Percentiles rank a stretch among this genome's conserved stretches.
Conservation (phyloP, 2,797 vertebrate species). For the Thripadectes ignobilis region DNA sequence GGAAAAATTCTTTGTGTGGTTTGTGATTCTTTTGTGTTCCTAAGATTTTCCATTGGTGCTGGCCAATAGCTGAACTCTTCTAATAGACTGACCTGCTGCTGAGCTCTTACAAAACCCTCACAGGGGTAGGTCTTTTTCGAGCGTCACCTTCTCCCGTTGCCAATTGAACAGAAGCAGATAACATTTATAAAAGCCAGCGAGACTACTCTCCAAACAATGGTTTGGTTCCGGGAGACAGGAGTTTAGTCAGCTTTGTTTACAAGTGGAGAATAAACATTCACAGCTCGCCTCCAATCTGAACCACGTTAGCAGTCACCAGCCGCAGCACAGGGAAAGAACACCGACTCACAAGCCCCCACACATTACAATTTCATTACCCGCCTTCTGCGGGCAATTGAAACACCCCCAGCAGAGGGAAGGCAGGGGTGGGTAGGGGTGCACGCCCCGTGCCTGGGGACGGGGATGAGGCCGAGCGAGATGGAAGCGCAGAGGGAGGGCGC, state of each 20-base stretch:
- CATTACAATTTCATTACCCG: fast-evolving
- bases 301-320: not conserved
- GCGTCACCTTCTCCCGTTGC: not conserved
- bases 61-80: slow-evolving; percentile 23
- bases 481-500: fast-evolving
- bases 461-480: fast-evolving
- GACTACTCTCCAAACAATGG: not conserved
- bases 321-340: not conserved
- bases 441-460: not conserved
- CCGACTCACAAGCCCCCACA: not conserved
- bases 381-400: fast-evolving
- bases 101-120: slow-evolving; percentile 30
- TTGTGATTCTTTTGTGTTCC: not conserved
- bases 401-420: not conserved
- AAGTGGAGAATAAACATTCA: not conserved
- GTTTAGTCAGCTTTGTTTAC: not conserved
- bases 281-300: not conserved
- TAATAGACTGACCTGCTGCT: not conserved
- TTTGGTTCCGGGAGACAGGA: not conserved
- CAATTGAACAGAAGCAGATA: not conserved
- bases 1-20: slow-evolving; percentile 55
- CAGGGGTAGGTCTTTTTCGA: not conserved
- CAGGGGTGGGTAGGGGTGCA: not conserved
- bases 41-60: slow-evolving; percentile 50
- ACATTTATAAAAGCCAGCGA: not conserved